Percentiles rank a stretch among this genome's conserved stretches.
These are phyloP conservation scores for Ylistrum balloti DNA, from an alignment of 1,140 invertebrate species.

Conservation along the genomic window DNA sequence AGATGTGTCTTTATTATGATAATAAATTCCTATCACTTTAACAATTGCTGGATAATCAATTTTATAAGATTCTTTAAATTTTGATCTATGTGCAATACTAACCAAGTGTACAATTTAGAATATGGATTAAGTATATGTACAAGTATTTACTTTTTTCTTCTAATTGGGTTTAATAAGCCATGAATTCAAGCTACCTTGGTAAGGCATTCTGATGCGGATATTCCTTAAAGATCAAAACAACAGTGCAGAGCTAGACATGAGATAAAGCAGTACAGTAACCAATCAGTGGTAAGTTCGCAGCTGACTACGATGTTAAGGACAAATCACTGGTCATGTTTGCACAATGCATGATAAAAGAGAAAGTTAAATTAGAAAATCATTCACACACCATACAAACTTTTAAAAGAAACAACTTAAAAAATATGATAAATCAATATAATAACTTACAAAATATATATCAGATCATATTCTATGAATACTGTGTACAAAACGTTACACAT, in stretches of 20 bases:
- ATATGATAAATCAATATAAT: conserved; percentile 31
- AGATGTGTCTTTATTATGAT: too few relatives aligned
- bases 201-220: too few relatives aligned
- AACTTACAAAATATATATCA: conserved; percentile 24
- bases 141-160: too few relatives aligned
- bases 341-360: conserved; percentile 9
- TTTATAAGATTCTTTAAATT: too few relatives aligned
- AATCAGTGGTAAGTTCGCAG: not conserved
- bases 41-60: too few relatives aligned
- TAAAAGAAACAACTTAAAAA: conserved; percentile 8
- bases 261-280: not conserved
- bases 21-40: too few relatives aligned
- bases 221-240: not conserved
- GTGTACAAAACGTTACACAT: too few relatives aligned
- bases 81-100: too few relatives aligned
- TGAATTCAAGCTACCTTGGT: too few relatives aligned
- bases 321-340: conserved; percentile 1
- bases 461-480: not conserved
- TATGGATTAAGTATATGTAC: too few relatives aligned
- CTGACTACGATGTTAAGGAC: not conserved
- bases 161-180: too few relatives aligned
- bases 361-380: not conserved
- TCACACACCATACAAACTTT: conserved; percentile 24
- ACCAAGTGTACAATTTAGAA: too few relatives aligned
- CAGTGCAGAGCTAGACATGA: not conserved